A percentile compares a stretch with the other conserved stretches of the same genome.
Evolutionary conservation across 1,140 invertebrate genomes (phyloP).

Genomic region (Drosophila carrolli): DNA sequence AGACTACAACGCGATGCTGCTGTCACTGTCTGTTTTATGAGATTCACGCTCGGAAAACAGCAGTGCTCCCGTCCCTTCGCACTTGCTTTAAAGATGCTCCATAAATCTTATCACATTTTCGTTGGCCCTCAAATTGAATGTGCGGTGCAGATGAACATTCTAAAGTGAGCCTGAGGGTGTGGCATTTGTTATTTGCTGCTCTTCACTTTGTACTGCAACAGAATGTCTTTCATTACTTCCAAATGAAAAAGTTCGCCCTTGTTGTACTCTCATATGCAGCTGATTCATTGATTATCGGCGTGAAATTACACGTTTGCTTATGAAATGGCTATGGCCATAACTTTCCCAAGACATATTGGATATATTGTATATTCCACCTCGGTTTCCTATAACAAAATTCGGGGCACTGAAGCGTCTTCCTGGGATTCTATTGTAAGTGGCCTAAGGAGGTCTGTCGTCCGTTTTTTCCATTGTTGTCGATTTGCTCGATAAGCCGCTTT

Average conservation of each 20-base stretch:
- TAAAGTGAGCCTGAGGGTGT: constrained; percentile 25
- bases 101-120: constrained; percentile 71
- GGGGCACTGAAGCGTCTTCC: constrained; percentile 14
- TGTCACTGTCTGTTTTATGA: constrained; percentile 54
- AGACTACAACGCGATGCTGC: constrained; percentile 6
- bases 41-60: constrained; percentile 51
- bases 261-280: constrained; percentile 18
- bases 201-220: constrained; percentile 33
- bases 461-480: constrained; percentile 43
- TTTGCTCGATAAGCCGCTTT: constrained; percentile 69
- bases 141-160: constrained; percentile 52
- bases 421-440: constrained; percentile 22
- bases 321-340: constrained; percentile 10
- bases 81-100: constrained; percentile 21
- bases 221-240: constrained; percentile 46
- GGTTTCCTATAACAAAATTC: background rate
- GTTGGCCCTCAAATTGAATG: constrained; percentile 61
- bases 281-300: constrained; percentile 44
- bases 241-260: constrained; percentile 48
- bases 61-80: constrained; percentile 5
- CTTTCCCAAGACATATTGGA: background rate
- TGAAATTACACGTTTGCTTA: constrained; percentile 24
- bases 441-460: constrained; percentile 11
- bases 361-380: background rate
- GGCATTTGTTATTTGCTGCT: constrained; percentile 8